Evolutionary conservation across 2,797 vertebrate genomes (phyloP), one percentile per base, ranked within the genome.

Genomic region (Monodelphis domestica): DNA sequence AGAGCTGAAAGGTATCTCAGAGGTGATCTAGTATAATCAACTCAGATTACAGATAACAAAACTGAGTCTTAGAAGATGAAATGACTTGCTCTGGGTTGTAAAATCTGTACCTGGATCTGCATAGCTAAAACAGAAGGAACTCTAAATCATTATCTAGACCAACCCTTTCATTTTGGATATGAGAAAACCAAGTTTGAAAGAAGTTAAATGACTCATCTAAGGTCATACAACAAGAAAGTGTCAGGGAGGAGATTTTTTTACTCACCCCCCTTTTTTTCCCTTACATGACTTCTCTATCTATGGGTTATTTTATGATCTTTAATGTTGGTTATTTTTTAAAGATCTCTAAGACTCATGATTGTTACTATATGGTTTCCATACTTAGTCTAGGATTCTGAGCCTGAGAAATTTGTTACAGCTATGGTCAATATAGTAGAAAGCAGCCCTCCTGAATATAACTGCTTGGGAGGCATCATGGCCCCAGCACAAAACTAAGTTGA

Each of bases 401-500:
- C 93, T 93, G 38, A 95, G 53, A 93, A 95, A 92, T 95, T 95
- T 96, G 96, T 88, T 38, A 92, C 91, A 51, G 6, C 33, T 93
- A 53, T 94, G 53, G 89, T 95, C 92, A 90, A 90, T 89, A 96
- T 94, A 70, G 93, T 45, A 95, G 95, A 95, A 93, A 97, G 89
- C 0, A 15, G 97, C 3, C 12, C 53, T 96, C 90, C 91, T 57
- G 84, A 94, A 96, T 96, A 96, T 97, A 95, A 95, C 90, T 96
- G 94, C 92, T 97, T 97, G 94, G 96, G 94, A 97, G 95, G 91
- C 78, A 54, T 95, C 96, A 97, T 92, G 92, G 95, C 96, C 92
- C 88, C 97, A 96, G 97, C 94, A 96, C 94, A 97, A 97, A 98
- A 97, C 94, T 94, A 97, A 97, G 97, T 97, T 95, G 96, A 96